phyloP scores from a whole-genome alignment of 2,888 invertebrate species.

The Catocala sponsa region DNA sequence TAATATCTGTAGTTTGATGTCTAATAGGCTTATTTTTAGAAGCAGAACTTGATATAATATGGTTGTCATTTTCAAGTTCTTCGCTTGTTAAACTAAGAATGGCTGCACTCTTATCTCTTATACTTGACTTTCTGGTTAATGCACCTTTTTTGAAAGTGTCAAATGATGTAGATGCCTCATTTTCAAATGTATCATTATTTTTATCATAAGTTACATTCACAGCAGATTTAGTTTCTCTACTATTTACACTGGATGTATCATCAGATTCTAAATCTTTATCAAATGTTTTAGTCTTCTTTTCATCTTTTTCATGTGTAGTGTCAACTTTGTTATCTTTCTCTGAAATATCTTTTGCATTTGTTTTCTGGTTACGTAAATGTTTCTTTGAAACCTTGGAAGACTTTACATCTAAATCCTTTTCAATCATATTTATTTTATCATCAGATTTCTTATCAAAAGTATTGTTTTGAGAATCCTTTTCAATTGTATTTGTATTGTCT shows the following conservation, averaged over 20 bases:
- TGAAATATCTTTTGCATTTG: slow-evolving; percentile 10
- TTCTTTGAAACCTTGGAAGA: slow-evolving; percentile 1
- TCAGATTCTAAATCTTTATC: slow-evolving; percentile 20
- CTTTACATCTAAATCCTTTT: not conserved
- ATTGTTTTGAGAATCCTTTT: slow-evolving; percentile 19
- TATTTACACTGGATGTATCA: slow-evolving; percentile 3
- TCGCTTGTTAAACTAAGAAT: slow-evolving; percentile 20
- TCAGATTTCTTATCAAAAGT: slow-evolving; percentile 28
- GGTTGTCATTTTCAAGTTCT: slow-evolving; percentile 28
- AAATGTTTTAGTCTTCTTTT: slow-evolving; percentile 21
- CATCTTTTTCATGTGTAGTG: slow-evolving; percentile 29
- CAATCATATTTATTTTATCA: not conserved
- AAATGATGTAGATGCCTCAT: slow-evolving; percentile 28
- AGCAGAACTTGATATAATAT: too few relatives aligned
- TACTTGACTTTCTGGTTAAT: slow-evolving; percentile 38
- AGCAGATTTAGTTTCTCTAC: slow-evolving; percentile 12
- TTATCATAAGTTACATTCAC: slow-evolving; percentile 48
- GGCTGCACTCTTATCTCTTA: slow-evolving; percentile 37
- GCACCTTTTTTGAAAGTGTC: slow-evolving; percentile 45
- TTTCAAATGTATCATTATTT: slow-evolving; percentile 34
- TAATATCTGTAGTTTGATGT: too few relatives aligned
- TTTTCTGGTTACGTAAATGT: slow-evolving; percentile 6
- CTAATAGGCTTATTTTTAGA: too few relatives aligned
- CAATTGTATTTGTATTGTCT: slow-evolving; percentile 1
- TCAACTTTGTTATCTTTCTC: slow-evolving; percentile 13